phyloP scores from a whole-genome alignment of 2,113 vertebrate species.

The Oncorhynchus tshawytscha region DNA sequence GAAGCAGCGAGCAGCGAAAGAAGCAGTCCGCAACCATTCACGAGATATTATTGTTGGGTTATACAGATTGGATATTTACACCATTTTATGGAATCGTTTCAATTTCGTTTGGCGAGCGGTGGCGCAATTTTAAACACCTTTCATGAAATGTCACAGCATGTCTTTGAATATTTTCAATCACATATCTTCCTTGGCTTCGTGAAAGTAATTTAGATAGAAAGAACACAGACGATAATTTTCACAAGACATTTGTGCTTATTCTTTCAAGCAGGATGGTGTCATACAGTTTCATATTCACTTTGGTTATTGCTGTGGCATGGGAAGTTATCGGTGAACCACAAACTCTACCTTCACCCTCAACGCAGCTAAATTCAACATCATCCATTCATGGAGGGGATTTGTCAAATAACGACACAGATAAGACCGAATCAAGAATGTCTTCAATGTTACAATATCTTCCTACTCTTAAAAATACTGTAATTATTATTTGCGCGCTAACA shows the following conservation, averaged over 20 bases:
- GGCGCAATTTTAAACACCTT: neutral
- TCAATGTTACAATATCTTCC: conserved; percentile 80
- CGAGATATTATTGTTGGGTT: neutral
- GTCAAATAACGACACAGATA: conserved; percentile 49
- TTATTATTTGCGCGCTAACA: conserved; percentile 81
- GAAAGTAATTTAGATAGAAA: neutral
- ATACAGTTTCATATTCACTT: conserved; percentile 37
- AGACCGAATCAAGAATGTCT: conserved; percentile 70
- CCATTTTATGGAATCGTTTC: neutral
- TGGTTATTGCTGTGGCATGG: conserved; percentile 50
- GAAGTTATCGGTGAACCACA: conserved; percentile 42
- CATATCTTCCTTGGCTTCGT: neutral
- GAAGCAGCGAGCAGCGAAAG: neutral
- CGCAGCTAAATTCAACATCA: conserved; percentile 59
- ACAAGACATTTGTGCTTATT: neutral
- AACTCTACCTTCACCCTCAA: conserved; percentile 48
- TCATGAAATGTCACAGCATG: neutral
- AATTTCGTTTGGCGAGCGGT: neutral
- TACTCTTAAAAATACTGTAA: conserved; percentile 83
- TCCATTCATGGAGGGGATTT: conserved; percentile 20
- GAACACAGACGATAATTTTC: neutral
- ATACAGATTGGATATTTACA: neutral
- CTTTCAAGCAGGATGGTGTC: conserved; percentile 39
- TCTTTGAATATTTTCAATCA: neutral
- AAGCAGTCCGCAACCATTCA: neutral